A percentile compares a stretch with the other conserved stretches of the same genome.
phyloP scores from a whole-genome alignment of 2,797 vertebrate genomes.

The Furcifer pardalis region DNA sequence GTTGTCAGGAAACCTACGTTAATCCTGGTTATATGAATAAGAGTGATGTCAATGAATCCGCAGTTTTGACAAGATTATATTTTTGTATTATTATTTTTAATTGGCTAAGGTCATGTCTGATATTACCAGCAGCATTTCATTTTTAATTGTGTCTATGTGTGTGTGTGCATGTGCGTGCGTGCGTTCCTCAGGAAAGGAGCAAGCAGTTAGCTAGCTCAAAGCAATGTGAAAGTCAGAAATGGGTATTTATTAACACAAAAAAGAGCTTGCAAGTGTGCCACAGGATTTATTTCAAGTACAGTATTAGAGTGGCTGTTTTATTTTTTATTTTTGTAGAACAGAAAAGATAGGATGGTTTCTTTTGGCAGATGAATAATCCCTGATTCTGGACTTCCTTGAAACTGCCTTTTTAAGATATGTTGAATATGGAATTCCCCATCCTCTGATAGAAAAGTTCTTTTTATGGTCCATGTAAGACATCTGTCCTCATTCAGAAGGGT shows the following conservation, averaged over 20 bases:
- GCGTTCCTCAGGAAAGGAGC: slow-evolving; percentile 20
- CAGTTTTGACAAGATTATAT: slow-evolving; percentile 61
- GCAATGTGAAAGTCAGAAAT: slow-evolving; percentile 37
- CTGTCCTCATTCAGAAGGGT: no score
- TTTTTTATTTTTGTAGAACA: no score
- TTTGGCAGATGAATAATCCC: no score
- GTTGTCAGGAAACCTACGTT: slow-evolving; percentile 72
- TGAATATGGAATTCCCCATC: no score
- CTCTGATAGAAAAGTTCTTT: no score
- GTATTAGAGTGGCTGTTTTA: background rate
- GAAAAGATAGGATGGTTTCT: no score
- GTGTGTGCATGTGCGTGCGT: slow-evolving; percentile 16
- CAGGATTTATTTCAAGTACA: background rate
- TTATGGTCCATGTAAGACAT: no score
- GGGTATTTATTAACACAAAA: slow-evolving; percentile 2
- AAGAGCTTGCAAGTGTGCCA: background rate
- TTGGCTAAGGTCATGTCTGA: slow-evolving; percentile 72
- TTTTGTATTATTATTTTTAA: slow-evolving; percentile 80
- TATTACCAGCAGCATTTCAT: slow-evolving; percentile 67
- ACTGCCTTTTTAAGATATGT: no score
- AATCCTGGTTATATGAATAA: slow-evolving; percentile 68
- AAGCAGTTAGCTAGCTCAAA: slow-evolving; percentile 51
- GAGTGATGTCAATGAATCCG: slow-evolving; percentile 57
- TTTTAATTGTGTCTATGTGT: slow-evolving; percentile 70
- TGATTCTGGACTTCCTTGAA: no score